phyloP scores from a whole-genome alignment of 2,113 vertebrate genomes.

The Alectura lathami region DNA sequence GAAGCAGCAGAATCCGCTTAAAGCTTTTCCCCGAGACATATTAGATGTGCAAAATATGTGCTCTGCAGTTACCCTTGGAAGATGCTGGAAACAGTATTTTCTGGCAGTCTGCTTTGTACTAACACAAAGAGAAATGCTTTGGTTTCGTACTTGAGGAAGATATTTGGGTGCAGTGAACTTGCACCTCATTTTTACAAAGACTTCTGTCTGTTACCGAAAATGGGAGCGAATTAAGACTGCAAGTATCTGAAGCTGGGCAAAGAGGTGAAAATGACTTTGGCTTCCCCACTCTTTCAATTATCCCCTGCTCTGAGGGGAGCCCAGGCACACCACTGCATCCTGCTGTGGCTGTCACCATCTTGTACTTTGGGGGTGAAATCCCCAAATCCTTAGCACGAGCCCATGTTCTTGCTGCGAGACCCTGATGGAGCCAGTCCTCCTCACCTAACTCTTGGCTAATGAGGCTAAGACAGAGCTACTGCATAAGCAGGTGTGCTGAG shows the following conservation, averaged over 20 bases:
- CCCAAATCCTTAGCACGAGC: not conserved
- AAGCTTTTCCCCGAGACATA: not conserved
- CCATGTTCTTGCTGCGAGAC: not conserved
- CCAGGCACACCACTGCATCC: not conserved
- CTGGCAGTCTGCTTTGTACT: not conserved
- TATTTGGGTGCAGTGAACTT: not conserved
- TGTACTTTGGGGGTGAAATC: not conserved
- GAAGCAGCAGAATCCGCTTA: not conserved
- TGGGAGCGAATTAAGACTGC: not conserved
- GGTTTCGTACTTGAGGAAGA: not conserved
- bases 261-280: not conserved
- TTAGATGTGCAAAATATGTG: not conserved
- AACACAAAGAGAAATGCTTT: not conserved
- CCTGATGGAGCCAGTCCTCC: rapidly evolving
- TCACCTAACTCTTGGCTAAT: not conserved
- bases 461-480: not conserved
- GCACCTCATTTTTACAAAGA: not conserved
- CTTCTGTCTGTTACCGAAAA: not conserved
- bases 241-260: not conserved
- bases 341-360: not conserved
- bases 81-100: not conserved
- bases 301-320: not conserved
- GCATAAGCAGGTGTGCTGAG: not conserved
- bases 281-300: not conserved
- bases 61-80: not conserved